Evolutionary conservation across 1,140 invertebrate species (phyloP).

Genomic region (Asobara japonica): DNA sequence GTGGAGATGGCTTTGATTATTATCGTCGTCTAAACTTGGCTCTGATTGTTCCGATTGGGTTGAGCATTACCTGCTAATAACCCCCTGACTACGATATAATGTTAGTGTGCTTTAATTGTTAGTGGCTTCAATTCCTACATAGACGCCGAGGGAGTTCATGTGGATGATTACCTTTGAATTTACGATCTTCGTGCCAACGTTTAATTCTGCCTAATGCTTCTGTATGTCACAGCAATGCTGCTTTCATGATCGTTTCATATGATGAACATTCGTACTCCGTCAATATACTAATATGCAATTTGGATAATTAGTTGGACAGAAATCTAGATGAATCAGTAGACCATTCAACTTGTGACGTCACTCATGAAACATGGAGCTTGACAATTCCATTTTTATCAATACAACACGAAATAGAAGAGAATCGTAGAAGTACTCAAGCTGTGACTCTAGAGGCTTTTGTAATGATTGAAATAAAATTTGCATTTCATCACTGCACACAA

Average conservation of each 20-base stretch:
- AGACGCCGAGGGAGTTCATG: background rate
- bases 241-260: background rate
- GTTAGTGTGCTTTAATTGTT: conserved; percentile 27
- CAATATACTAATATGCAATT: background rate
- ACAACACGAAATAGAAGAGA: too few relatives aligned
- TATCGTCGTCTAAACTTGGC: conserved; percentile 32
- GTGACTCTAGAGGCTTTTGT: too few relatives aligned
- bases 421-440: too few relatives aligned
- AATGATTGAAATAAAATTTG: too few relatives aligned
- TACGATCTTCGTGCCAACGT: background rate
- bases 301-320: background rate
- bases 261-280: background rate
- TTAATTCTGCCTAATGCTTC: background rate
- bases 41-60: conserved; percentile 35
- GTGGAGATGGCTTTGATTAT: conserved; percentile 33
- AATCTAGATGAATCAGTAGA: background rate
- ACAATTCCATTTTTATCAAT: background rate
- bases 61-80: conserved; percentile 22
- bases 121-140: conserved; percentile 17
- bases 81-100: conserved; percentile 5
- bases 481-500: too few relatives aligned
- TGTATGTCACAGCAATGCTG: background rate
- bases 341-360: too few relatives aligned
- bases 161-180: conserved; percentile 14
- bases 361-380: background rate